Percentiles rank a stretch among this genome's conserved stretches.
These are phyloP conservation scores for Morone chrysops DNA, from an alignment of 2,113 vertebrate genomes.

Conservation along the genomic window DNA sequence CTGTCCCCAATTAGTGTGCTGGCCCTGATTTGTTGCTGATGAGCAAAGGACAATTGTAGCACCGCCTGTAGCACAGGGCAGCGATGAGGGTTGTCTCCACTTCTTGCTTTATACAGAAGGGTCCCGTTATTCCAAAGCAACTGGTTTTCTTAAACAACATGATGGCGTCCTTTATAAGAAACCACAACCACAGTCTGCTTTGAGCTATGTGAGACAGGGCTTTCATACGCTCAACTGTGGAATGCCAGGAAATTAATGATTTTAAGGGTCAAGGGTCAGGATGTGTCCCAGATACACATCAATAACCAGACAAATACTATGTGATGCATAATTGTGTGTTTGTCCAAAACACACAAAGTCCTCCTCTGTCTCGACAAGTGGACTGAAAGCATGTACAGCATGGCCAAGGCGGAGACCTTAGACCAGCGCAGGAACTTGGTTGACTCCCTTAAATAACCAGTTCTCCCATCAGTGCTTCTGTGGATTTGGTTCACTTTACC, in stretches of 20 bases:
- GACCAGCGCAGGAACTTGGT: slow-evolving; percentile 7
- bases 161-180: slow-evolving; percentile 24
- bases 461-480: not conserved
- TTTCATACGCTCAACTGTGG: slow-evolving; percentile 49
- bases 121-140: slow-evolving; percentile 10
- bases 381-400: slow-evolving; percentile 3
- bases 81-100: not conserved
- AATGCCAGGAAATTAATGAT: slow-evolving; percentile 73
- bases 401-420: not conserved
- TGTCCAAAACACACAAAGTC: slow-evolving; percentile 49
- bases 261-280: slow-evolving; percentile 57
- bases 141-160: slow-evolving; percentile 35
- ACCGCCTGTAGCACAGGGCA: not conserved
- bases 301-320: slow-evolving; percentile 59
- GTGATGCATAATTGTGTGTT: slow-evolving; percentile 37
- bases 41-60: slow-evolving; percentile 34
- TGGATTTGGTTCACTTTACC: slow-evolving; percentile 47
- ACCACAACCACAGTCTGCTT: slow-evolving; percentile 26
- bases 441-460: slow-evolving; percentile 14
- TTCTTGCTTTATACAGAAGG: slow-evolving; percentile 11
- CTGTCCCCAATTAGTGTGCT: slow-evolving; percentile 45
- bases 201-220: slow-evolving; percentile 8
- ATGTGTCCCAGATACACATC: slow-evolving; percentile 74
- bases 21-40: slow-evolving; percentile 54
- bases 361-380: slow-evolving; percentile 43